A percentile compares a stretch with the other conserved stretches of the same genome.
phyloP scores from a whole-genome alignment of 2,888 invertebrate species.

The Oasisia sp. region DNA sequence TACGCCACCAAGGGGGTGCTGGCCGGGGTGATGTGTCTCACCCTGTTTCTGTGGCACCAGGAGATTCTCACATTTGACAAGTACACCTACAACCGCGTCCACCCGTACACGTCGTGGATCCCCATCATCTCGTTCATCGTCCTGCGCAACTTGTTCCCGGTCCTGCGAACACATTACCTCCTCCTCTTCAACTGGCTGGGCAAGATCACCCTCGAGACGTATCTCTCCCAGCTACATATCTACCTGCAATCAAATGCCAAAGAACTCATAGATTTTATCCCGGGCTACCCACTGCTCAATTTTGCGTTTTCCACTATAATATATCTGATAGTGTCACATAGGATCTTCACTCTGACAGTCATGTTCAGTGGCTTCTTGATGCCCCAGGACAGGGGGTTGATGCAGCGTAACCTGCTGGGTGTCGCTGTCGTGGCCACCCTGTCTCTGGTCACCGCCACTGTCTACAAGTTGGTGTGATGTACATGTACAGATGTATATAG shows the following conservation, averaged over 20 bases:
- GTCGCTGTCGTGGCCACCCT: conserved; percentile 8
- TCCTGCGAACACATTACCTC: conserved; percentile 46
- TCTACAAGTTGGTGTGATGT: neutral
- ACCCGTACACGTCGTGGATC: conserved; percentile 50
- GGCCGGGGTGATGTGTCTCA: conserved; percentile 21
- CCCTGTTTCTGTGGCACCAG: conserved; percentile 42
- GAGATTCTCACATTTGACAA: conserved; percentile 45
- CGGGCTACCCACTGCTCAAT: conserved; percentile 44
- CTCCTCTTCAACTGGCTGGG: conserved; percentile 51
- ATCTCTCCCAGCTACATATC: conserved; percentile 54
- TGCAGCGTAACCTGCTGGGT: conserved; percentile 17
- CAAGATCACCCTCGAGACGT: conserved; percentile 57
- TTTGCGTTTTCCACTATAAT: conserved; percentile 50
- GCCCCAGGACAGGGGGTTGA: conserved; percentile 29
- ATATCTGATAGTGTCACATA: conserved; percentile 49
- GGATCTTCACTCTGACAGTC: conserved; percentile 49
- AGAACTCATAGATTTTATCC: conserved; percentile 48
- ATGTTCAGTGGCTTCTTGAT: conserved; percentile 48
- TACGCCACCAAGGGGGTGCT: neutral
- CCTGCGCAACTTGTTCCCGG: conserved; percentile 48
- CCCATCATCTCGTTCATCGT: conserved; percentile 50
- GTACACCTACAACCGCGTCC: conserved; percentile 46
- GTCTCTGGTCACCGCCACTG: neutral
- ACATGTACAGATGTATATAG: neutral
- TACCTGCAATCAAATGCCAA: conserved; percentile 57